These are phyloP conservation scores for Apodemus speciosus DNA, from an alignment of 2,113 vertebrate species.

Conservation along the genomic window DNA sequence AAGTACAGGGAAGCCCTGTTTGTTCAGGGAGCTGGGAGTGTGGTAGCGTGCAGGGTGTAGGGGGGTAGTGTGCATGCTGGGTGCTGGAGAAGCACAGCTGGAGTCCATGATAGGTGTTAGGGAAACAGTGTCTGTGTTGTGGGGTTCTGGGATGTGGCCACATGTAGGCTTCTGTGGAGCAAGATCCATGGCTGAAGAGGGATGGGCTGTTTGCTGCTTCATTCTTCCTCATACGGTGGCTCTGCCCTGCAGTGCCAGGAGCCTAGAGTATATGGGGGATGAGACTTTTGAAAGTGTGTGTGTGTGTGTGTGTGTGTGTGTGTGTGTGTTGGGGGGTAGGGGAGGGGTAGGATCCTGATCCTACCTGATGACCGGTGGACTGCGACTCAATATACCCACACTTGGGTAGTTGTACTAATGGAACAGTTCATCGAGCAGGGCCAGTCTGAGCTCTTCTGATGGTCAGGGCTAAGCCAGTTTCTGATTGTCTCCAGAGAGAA, in stretches of 20 bases:
- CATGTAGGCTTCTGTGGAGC: too few relatives aligned
- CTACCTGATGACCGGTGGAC: accelerated
- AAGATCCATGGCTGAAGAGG: accelerated
- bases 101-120: not conserved
- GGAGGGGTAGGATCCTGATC: not conserved
- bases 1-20: not conserved
- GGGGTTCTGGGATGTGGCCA: not conserved
- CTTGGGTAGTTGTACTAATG: accelerated
- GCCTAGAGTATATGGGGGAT: accelerated
- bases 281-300: too few relatives aligned
- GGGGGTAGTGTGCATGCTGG: too few relatives aligned
- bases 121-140: too few relatives aligned
- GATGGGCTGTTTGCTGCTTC: accelerated
- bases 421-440: accelerated
- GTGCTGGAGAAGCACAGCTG: not conserved
- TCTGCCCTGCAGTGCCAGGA: not conserved
- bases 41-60: not conserved
- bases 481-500: not conserved
- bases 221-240: not conserved
- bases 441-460: accelerated
- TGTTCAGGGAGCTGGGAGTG: not conserved
- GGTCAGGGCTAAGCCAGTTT: accelerated
- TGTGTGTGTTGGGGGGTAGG: accelerated
- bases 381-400: accelerated
- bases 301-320: too few relatives aligned